Conservation (phyloP, 1,140 invertebrate species). For the Hydropsyche tenuis region DNA sequence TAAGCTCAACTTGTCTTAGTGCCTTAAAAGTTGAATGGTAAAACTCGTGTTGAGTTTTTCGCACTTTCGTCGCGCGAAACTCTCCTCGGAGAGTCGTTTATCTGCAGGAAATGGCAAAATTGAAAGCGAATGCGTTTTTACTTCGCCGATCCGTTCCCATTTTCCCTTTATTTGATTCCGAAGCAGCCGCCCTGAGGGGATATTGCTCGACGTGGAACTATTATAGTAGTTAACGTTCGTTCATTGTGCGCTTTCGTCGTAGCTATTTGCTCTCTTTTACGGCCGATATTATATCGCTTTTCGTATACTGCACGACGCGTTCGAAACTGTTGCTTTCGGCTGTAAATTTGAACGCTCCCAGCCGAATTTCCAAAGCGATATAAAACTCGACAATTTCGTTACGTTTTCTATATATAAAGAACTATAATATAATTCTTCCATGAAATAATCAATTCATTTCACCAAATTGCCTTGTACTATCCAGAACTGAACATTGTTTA, state of each 20-base stretch:
- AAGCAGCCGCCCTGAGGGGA: not conserved
- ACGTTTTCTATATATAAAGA: too few species aligned
- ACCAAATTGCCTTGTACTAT: too few species aligned
- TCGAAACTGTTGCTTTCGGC: too few species aligned
- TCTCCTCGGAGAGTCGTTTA: conserved; percentile 20
- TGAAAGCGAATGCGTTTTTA: conserved; percentile 29
- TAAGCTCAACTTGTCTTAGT: not conserved
- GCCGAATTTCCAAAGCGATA: too few species aligned
- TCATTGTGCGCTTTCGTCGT: conserved; percentile 17
- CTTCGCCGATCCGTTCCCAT: not conserved
- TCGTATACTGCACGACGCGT: too few species aligned
- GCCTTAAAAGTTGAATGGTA: not conserved
- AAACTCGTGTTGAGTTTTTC: not conserved
- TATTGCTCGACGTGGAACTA: conserved; percentile 15
- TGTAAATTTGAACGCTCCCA: too few species aligned
- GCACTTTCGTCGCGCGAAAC: not conserved
- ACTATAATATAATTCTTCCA: too few species aligned
- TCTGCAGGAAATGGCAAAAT: conserved; percentile 33
- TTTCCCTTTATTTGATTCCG: conserved; percentile 27
- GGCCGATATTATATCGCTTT: too few species aligned
- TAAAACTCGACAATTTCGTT: too few species aligned
- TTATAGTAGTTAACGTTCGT: conserved; percentile 24
- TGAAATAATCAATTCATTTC: too few species aligned
- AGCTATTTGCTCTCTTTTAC: not conserved
- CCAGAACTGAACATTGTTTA: too few species aligned